Conservation (phyloP, 2,797 vertebrate species). For the Hippocampus kuda region DNA sequence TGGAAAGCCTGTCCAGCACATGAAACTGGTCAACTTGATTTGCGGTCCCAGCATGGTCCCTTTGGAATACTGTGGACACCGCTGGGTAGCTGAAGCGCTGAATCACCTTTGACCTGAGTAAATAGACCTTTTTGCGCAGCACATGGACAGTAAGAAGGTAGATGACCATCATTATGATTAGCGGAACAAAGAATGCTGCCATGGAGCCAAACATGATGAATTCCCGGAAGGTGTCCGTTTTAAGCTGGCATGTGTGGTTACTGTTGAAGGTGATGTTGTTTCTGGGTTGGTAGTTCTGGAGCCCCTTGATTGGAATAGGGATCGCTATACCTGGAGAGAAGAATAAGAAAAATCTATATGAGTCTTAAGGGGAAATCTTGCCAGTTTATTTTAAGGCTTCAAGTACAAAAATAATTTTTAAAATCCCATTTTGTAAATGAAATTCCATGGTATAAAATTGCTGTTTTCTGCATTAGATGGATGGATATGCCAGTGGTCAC, state of each 20-base stretch:
- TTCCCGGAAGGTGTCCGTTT: constrained; percentile 72
- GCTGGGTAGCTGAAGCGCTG: constrained; percentile 72
- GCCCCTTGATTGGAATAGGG: constrained; percentile 85
- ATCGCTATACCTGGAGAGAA: constrained; percentile 82
- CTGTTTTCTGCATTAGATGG: not conserved
- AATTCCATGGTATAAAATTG: not conserved
- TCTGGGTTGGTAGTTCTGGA: constrained; percentile 55
- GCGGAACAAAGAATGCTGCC: constrained; percentile 85
- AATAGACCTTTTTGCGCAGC: constrained; percentile 82
- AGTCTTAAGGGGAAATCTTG: not conserved
- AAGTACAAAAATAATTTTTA: too few species aligned
- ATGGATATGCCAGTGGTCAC: not conserved
- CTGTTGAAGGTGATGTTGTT: constrained; percentile 70
- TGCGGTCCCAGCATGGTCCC: constrained; percentile 58
- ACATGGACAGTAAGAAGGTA: constrained; percentile 90
- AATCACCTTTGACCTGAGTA: constrained; percentile 75
- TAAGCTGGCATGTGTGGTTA: constrained; percentile 80
- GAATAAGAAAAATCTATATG: constrained; percentile 17
- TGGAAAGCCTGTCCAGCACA: constrained; percentile 65
- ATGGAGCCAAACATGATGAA: constrained; percentile 93
- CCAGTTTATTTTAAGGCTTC: too few species aligned
- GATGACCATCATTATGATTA: constrained; percentile 90
- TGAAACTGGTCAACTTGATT: constrained; percentile 69
- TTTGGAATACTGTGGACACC: constrained; percentile 80
- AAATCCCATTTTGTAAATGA: not conserved